A percentile compares a stretch with the other conserved stretches of the same genome.
Conservation (phyloP, 2,797 vertebrate species). For the Crenichthys baileyi region DNA sequence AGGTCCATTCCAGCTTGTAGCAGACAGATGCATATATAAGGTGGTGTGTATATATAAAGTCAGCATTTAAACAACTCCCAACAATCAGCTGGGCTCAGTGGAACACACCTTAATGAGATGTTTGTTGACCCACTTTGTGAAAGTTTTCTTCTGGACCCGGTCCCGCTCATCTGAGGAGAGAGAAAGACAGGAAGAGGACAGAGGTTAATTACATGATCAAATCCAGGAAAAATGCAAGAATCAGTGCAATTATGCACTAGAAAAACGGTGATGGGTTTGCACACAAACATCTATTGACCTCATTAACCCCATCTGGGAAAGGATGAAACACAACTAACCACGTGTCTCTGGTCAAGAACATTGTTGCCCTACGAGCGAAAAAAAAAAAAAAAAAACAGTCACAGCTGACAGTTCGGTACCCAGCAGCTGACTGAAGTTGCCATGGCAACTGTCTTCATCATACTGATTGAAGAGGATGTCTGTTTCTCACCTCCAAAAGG, state of each 20-base stretch:
- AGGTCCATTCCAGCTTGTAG: not conserved
- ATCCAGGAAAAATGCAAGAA: not conserved
- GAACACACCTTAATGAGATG: conserved; percentile 96
- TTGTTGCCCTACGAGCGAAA: too few relatives aligned
- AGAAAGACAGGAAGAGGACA: conserved; percentile 40
- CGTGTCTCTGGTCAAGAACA: too few relatives aligned
- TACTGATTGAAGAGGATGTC: too few relatives aligned
- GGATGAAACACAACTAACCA: not conserved
- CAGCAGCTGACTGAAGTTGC: not conserved
- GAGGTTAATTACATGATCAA: conserved; percentile 20
- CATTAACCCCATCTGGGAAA: not conserved
- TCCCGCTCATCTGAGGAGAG: conserved; percentile 91
- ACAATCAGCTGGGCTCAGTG: not conserved
- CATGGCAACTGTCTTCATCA: too few relatives aligned
- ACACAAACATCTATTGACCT: not conserved
- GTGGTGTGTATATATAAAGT: not conserved
- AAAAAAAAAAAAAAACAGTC: too few relatives aligned
- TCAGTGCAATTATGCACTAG: too few relatives aligned
- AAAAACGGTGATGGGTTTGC: too few relatives aligned
- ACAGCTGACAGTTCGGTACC: too few relatives aligned
- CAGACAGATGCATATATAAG: not conserved
- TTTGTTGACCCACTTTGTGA: conserved; percentile 99
- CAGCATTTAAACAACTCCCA: not conserved
- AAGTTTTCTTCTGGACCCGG: conserved; percentile 99
- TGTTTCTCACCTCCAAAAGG: too few relatives aligned